Evolutionary conservation across 2,888 invertebrate species (phyloP).

Genomic region (Dimorphilus gyrociliatus): DNA sequence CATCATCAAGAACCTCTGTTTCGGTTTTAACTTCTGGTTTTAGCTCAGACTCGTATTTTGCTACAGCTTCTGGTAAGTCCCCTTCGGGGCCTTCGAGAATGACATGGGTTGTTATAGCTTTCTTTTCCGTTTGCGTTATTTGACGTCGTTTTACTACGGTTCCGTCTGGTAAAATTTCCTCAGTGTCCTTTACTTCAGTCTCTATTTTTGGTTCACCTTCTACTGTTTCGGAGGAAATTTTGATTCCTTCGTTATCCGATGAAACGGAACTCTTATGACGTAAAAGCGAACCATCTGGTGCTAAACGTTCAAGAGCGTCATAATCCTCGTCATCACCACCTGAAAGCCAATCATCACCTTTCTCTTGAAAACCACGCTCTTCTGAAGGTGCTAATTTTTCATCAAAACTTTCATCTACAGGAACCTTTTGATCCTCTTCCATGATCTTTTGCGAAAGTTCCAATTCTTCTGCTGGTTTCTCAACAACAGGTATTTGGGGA

Average conservation of each 20-base stretch:
- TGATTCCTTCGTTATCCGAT: not conserved
- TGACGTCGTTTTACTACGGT: slow-evolving; percentile 15
- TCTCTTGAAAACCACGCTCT: too few relatives aligned
- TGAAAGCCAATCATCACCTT: too few relatives aligned
- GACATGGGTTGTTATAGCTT: slow-evolving; percentile 1
- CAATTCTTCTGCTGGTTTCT: too few relatives aligned
- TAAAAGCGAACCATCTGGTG: too few relatives aligned
- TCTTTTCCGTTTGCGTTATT: slow-evolving; percentile 6
- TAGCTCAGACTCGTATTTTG: too few relatives aligned
- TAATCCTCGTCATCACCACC: too few relatives aligned
- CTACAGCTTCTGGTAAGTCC: too few relatives aligned
- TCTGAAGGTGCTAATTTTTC: slow-evolving; percentile 28
- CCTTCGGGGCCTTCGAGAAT: not conserved
- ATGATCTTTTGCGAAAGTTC: too few relatives aligned
- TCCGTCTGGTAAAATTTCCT: slow-evolving; percentile 19
- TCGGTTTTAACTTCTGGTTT: slow-evolving; percentile 3
- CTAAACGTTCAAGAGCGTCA: too few relatives aligned
- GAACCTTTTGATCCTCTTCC: slow-evolving; percentile 1
- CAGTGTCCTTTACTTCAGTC: slow-evolving; percentile 5
- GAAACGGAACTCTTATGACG: too few relatives aligned
- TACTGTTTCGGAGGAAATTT: slow-evolving; percentile 9
- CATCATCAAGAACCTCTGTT: slow-evolving; percentile 12
- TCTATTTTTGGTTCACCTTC: slow-evolving; percentile 11
- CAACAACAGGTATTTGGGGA: too few relatives aligned
- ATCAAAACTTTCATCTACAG: slow-evolving; percentile 7